Conservation (phyloP, 2,797 vertebrate species). For the Hapalemur alaotrensis region DNA sequence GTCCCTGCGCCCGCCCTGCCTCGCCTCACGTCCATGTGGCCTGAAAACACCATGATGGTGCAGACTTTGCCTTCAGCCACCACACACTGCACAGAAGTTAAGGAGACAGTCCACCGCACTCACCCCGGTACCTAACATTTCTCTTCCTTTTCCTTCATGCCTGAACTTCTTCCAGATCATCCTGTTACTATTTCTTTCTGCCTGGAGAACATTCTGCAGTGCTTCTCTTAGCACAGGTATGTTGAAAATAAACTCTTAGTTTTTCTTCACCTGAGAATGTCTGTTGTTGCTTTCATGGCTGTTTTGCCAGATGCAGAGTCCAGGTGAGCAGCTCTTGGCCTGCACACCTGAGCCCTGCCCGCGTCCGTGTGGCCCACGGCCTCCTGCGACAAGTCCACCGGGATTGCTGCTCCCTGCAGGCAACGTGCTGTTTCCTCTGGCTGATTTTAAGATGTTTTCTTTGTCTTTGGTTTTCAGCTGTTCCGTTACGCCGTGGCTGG, state of each 20-base stretch:
- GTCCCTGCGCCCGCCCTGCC: neutral
- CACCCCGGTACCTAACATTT: neutral
- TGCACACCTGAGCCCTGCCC: neutral
- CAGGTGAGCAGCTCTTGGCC: neutral
- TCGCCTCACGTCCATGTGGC: fast-evolving
- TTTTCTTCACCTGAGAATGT: neutral
- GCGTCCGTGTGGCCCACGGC: neutral
- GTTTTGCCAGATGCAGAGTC: neutral
- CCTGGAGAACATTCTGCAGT: neutral
- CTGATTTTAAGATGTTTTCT: neutral
- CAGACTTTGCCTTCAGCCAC: neutral
- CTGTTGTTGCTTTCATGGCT: neutral
- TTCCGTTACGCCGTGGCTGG: neutral
- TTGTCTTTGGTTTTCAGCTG: neutral
- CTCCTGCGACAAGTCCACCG: neutral
- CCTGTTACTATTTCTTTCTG: neutral
- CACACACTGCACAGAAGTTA: no score
- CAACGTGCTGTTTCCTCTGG: neutral
- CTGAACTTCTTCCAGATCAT: neutral
- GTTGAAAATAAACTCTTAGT: neutral
- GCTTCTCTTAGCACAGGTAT: neutral
- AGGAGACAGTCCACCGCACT: neutral
- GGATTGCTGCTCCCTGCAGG: neutral
- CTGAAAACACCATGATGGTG: neutral
- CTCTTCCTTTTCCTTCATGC: neutral